Conservation (phyloP, 2,888 invertebrate genomes). For the Leptothorax acervorum region DNA sequence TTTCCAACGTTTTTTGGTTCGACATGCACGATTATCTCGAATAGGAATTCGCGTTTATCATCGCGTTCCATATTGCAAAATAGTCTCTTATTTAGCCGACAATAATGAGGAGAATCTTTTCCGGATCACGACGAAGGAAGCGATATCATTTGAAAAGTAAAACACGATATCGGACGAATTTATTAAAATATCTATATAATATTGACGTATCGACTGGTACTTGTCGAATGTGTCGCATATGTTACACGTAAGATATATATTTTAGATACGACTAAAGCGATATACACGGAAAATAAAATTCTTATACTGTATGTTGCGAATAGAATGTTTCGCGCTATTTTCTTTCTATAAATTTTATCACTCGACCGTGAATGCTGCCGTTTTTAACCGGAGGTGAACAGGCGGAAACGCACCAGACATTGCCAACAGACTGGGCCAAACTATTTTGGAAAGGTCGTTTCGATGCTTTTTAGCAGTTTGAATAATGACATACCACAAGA, state of each 20-base stretch:
- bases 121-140: background rate
- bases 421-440: conserved; percentile 43
- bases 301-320: conserved; percentile 4
- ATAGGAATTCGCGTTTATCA: background rate
- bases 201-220: conserved; percentile 12
- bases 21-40: conserved; percentile 1
- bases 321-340: conserved; percentile 8
- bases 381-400: conserved; percentile 39
- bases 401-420: conserved; percentile 28
- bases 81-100: background rate
- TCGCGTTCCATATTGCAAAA: background rate
- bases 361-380: conserved; percentile 37
- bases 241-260: background rate
- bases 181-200: conserved; percentile 14
- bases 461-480: conserved; percentile 18
- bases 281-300: background rate
- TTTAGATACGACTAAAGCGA: background rate
- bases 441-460: conserved; percentile 31
- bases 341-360: conserved; percentile 22
- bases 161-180: background rate
- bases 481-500: background rate
- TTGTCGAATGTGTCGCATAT: conserved; percentile 5
- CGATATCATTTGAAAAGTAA: background rate
- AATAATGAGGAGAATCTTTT: background rate
- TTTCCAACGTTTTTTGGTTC: background rate